These are phyloP conservation scores for Gobionotothen gibberifrons DNA, from an alignment of 2,797 vertebrate genomes.

Conservation along the genomic window DNA sequence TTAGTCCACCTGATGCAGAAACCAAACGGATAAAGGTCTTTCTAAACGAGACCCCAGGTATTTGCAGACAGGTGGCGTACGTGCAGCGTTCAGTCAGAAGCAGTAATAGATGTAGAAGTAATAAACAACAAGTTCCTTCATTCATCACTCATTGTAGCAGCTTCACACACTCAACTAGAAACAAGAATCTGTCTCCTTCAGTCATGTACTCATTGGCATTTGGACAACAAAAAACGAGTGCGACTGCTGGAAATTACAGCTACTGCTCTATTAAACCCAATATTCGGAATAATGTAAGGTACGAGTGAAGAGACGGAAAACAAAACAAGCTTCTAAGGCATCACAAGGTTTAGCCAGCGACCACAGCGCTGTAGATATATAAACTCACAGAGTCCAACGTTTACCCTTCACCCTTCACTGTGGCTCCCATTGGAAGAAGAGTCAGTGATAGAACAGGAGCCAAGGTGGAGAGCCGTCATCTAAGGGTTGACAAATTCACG, in stretches of 20 bases:
- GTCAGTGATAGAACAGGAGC: constrained; percentile 18
- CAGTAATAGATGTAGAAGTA: no score
- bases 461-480: constrained; percentile 19
- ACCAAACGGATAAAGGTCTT: constrained; percentile 1
- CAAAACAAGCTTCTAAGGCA: constrained; percentile 77
- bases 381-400: constrained; percentile 80
- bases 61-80: constrained; percentile 23
- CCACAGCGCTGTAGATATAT: constrained; percentile 64
- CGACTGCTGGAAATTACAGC: constrained; percentile 33
- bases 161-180: constrained; percentile 35
- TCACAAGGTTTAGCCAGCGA: constrained; percentile 75
- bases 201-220: constrained; percentile 33
- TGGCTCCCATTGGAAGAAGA: constrained; percentile 56
- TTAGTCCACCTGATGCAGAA: neutral
- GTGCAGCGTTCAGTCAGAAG: constrained; percentile 5
- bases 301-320: constrained; percentile 30
- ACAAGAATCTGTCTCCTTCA: constrained; percentile 4
- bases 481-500: constrained; percentile 6
- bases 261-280: constrained; percentile 15
- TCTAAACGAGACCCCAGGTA: neutral
- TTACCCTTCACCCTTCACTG: constrained; percentile 34
- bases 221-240: constrained; percentile 13
- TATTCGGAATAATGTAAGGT: constrained; percentile 39
- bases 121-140: constrained; percentile 27
- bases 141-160: constrained; percentile 40